These are phyloP conservation scores for Lineus longissimus DNA, from an alignment of 1,140 invertebrate species.

Conservation along the genomic window DNA sequence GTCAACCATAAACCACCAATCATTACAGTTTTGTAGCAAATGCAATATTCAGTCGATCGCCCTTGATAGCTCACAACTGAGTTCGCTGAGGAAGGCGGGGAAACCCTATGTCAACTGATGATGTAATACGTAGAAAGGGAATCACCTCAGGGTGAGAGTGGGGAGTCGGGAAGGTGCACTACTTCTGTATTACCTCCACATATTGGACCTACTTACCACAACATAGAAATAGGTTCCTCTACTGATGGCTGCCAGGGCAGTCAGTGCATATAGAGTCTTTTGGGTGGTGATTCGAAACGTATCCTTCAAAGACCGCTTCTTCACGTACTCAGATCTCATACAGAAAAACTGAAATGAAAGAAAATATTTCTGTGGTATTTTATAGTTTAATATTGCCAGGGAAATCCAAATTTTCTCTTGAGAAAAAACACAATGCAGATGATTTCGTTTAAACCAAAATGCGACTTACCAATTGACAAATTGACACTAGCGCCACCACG, in stretches of 20 bases:
- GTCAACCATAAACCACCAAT: too few species aligned
- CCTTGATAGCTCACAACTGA: too few species aligned
- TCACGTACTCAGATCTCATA: conserved; percentile 65
- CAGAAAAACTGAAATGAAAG: conserved; percentile 38
- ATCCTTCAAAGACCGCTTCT: conserved; percentile 68
- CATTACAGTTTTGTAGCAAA: too few species aligned
- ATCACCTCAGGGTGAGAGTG: too few species aligned
- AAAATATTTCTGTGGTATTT: not conserved
- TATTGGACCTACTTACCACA: conserved; percentile 64
- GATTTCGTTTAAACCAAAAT: too few species aligned
- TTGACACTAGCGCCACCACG: conserved; percentile 76
- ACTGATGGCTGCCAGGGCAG: conserved; percentile 79
- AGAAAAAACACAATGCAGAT: too few species aligned
- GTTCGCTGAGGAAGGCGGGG: too few species aligned
- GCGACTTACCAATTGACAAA: conserved; percentile 80
- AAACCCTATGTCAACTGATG: too few species aligned
- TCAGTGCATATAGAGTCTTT: conserved; percentile 85
- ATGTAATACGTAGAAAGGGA: too few species aligned
- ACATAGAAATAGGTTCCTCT: conserved; percentile 85
- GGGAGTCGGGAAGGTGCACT: too few species aligned
- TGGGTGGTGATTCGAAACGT: conserved; percentile 86
- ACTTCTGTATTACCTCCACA: too few species aligned
- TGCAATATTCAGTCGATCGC: too few species aligned
- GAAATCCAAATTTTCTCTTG: conserved; percentile 9
- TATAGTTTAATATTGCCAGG: not conserved